Evolutionary conservation across 2,888 invertebrate species (phyloP), one percentile per base, ranked within the genome.

Genomic region (Orgyia antiqua): DNA sequence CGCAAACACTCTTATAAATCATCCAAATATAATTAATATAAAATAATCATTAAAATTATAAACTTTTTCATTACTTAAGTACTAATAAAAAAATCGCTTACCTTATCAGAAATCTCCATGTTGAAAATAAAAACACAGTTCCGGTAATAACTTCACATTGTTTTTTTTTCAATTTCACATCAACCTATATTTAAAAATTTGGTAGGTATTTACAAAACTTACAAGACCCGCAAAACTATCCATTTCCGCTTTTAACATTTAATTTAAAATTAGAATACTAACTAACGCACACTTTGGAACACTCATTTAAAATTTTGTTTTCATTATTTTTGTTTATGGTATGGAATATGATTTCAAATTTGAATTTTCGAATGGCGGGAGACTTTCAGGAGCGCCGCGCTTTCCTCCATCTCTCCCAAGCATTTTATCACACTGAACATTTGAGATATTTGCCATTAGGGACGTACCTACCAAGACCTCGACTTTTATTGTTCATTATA

Each of bases 401-500:
- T 65, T 60, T 57, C 70, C 63, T 59, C 75, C 71, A 68, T 68
- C 58, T 60, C 54, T 57, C 54, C 53, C 71, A 54, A 69, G 66
- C 75, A 74, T 76, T 78, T 76, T 78, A 77, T 78, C 79, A 72
- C 65, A 80, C 80, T 80, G 80, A 77, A 63, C 62, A 58, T 56
- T 15, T 61, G 58, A 58, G 61, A 73, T 77, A 77, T 78, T 71
- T 68, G 56, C 62, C 56, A 46, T 53, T 77, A 80, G 79, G 51
- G 80, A 60, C 56, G 80, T 59, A 35, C 58, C n/a, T n/a, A n/a
- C n/a, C 41, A n/a, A 18, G 40, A 37, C 42, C 45, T 66, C 66
- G 56, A 62, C 52, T 60, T 59, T 61, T 58, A 58, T 57, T 58
- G 57, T 58, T 50, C 38, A 55, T n/a, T n/a, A n/a, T n/a, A n/a